Evolutionary conservation across 2,797 vertebrate species (phyloP).

Genomic region (Urocyon cinereoargenteus): DNA sequence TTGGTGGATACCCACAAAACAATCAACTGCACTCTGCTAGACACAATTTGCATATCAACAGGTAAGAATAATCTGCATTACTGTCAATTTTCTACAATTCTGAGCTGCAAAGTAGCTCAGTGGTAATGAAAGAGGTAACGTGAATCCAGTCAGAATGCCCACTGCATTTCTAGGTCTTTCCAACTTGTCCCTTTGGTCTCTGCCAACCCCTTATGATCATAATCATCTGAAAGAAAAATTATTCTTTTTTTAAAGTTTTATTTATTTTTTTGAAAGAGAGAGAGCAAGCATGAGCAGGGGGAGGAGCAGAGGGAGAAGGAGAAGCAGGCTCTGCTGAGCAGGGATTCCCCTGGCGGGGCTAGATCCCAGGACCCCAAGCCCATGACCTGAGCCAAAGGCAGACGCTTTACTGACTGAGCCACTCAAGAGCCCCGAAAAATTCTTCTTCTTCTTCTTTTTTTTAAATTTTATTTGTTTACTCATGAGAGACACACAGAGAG

Average conservation of each 20-base stretch:
- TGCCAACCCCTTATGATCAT: background rate
- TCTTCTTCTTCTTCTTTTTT: too few species aligned
- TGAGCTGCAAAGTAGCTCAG: background rate
- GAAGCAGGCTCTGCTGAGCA: too few species aligned
- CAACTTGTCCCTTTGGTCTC: background rate
- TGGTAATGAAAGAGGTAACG: background rate
- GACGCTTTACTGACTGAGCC: too few species aligned
- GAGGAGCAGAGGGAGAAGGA: too few species aligned
- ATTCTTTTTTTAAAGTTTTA: background rate
- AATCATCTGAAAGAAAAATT: constrained; percentile 13
- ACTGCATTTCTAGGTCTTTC: background rate
- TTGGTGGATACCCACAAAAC: background rate
- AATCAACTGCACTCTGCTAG: background rate
- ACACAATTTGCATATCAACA: background rate
- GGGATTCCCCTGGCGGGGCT: too few species aligned
- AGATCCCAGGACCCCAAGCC: too few species aligned
- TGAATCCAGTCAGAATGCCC: background rate
- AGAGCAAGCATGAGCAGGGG: too few species aligned
- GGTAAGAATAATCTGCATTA: background rate
- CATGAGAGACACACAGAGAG: too few species aligned
- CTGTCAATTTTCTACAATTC: background rate
- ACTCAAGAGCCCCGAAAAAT: too few species aligned
- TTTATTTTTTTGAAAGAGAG: too few species aligned
- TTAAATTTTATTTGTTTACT: too few species aligned
- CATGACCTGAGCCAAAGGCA: too few species aligned